Evolutionary conservation across 2,888 invertebrate genomes (phyloP), one percentile per base, ranked within the genome.

Genomic region (Podotricha telesiphe): DNA sequence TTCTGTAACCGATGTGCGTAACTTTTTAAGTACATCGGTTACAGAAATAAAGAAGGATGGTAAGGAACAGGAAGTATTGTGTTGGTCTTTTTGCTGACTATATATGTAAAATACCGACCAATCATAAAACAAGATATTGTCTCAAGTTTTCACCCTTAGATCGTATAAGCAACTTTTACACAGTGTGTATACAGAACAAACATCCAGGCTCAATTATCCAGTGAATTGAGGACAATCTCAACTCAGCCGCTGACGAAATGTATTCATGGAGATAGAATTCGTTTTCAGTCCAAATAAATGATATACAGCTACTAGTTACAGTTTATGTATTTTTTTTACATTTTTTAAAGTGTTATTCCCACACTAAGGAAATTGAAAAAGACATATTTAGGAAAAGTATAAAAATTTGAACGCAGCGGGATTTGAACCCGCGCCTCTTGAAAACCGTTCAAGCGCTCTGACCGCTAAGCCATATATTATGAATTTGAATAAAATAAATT

Each of bases 191-290:
- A 62, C 62, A 48, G 62, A 62, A 20, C 48, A 62, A 62, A 20
- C 48, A 50, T 48, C 15, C 13, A 4, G 17, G n/a, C 22, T 15
- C 20, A 48, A 62, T 50, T 62, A 62, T 34, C 19, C 19, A 48
- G 34, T 20, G 50, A 50, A 62, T 19, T 48, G 62, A 48, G 48
- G 20, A 62, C 62, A 62, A 62, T 62, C 62, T 37, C 48, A 48
- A 50, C 48, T 62, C 34, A 19, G 37, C 50, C 28, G 19, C 62
- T 62, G 47, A 62, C 62, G 48, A 62, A 48, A 62, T 62, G 61
- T 62, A 48, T 62, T 62, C 48, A 62, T 62, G 17, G 34, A 15
- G 34, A 55, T 34, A 11, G 11, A 55, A 37, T 48, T 28, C 34
- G 2, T 47, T 48, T 62, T 47, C 28, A 6, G n/a, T 45, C 42